Evolutionary conservation across 1,140 invertebrate species (phyloP).

Genomic region (Diorhabda elongata): DNA sequence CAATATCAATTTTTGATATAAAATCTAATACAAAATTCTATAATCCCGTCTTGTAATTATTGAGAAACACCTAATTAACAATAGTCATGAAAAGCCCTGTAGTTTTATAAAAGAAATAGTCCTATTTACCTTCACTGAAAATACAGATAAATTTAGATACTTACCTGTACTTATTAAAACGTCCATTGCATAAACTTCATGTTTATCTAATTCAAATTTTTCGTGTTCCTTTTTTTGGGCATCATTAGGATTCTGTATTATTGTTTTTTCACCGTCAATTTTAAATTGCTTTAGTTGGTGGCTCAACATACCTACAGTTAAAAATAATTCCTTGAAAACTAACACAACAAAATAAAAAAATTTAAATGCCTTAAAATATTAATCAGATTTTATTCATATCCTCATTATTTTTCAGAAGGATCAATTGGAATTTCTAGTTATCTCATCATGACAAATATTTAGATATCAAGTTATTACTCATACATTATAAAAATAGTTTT

Average conservation of each 20-base stretch:
- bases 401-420: conserved; percentile 17
- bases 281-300: conserved; percentile 95
- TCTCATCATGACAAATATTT: conserved; percentile 10
- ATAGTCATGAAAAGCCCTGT: too few species aligned
- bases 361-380: not conserved
- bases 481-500: not conserved
- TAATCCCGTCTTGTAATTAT: too few species aligned
- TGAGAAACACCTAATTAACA: too few species aligned
- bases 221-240: conserved; percentile 97
- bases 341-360: too few species aligned
- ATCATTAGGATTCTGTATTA: conserved; percentile 91
- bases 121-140: not conserved
- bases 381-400: conserved; percentile 1
- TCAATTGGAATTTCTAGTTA: conserved; percentile 17
- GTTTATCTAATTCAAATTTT: conserved; percentile 91
- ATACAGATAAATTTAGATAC: not conserved
- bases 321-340: not conserved
- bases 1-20: too few species aligned
- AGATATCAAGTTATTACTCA: too few species aligned
- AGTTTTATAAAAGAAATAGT: too few species aligned
- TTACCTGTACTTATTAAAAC: conserved; percentile 80
- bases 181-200: conserved; percentile 99
- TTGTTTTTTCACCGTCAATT: conserved; percentile 98
- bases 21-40: too few species aligned
- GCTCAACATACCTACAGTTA: conserved; percentile 77